Evolutionary conservation across 2,888 invertebrate species (phyloP), one percentile per base, ranked within the genome.

Genomic region (Drosophila setosimentum): DNA sequence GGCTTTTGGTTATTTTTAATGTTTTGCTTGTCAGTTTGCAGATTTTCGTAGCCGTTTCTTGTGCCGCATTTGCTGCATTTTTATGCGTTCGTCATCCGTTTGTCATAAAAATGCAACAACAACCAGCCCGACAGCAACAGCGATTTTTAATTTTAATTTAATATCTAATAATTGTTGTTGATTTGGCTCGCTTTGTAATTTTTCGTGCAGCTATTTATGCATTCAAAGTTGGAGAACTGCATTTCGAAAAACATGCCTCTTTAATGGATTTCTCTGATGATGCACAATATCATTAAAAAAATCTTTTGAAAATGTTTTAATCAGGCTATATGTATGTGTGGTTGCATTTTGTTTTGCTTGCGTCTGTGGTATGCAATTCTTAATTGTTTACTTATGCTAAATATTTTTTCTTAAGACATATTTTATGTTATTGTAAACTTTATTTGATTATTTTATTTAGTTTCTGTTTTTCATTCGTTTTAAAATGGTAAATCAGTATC

Each of bases 21-120:
- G 76, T 71, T 63, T 65, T n/a, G 35, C 62, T 51, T 63, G 73
- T 40, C 63, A 55, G 49, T 65, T 83, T 67, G 71, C 51, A 64
- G 75, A 67, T 75, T 82, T 78, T 80, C 55, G 70, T 81, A 51
- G 78, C 74, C 71, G 81, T 73, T 82, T 84, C 88, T 89, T 84
- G 64, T 82, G 83, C 87, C 87, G 87, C 67, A 68, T 68, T 81
- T 55, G 73, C 87, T 63, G 87, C 90, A 87, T 78, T 87, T 87
- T 87, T 87, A 87, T 87, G 87, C 85, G 87, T 87, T 84, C 85
- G 82, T 90, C 91, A 90, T 89, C 85, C 90, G 89, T 86, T 87
- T 85, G 90, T 86, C 91, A 90, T 90, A 90, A 91, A 91, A 89
- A 72, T 66, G 49, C 59, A 76, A 59, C 51, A 66, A 27, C 61